Conservation (phyloP, 1,140 invertebrate species). For the Mamestra configurata region DNA sequence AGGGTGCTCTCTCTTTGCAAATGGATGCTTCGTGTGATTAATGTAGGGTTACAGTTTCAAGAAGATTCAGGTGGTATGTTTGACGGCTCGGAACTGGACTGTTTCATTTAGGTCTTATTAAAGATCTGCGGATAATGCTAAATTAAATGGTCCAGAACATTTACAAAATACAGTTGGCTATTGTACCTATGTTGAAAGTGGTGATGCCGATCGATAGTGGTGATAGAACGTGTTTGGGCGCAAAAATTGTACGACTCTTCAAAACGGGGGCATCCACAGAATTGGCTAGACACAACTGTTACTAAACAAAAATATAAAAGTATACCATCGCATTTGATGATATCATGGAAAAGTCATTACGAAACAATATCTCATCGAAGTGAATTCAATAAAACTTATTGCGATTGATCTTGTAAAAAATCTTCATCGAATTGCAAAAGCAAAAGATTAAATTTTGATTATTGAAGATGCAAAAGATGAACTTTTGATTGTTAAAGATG, state of each 20-base stretch:
- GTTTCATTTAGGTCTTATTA: slow-evolving; percentile 28
- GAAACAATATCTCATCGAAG: slow-evolving; percentile 9
- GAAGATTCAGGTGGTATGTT: slow-evolving; percentile 39
- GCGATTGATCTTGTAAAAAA: background rate
- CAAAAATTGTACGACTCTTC: slow-evolving; percentile 44
- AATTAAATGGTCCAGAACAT: background rate
- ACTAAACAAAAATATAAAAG: slow-evolving; percentile 21
- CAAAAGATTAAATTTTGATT: too few relatives aligned
- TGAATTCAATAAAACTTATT: background rate
- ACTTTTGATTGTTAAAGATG: background rate
- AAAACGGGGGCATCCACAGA: slow-evolving; percentile 44
- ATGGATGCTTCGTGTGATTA: slow-evolving; percentile 44
- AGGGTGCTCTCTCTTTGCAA: slow-evolving; percentile 62
- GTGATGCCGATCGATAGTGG: background rate
- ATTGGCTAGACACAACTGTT: slow-evolving; percentile 39
- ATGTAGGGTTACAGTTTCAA: slow-evolving; percentile 34
- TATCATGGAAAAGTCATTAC: slow-evolving; percentile 23
- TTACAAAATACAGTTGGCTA: slow-evolving; percentile 14
- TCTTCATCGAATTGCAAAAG: background rate
- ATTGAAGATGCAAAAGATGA: background rate
- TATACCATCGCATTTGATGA: slow-evolving; percentile 29
- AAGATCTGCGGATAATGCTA: slow-evolving; percentile 10
- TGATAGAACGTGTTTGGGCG: slow-evolving; percentile 43
- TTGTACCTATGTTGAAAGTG: slow-evolving; percentile 9
- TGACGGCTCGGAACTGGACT: slow-evolving; percentile 23